A percentile compares a stretch with the other conserved stretches of the same genome.
phyloP scores from a whole-genome alignment of 2,113 vertebrate genomes.

The Cynocephalus volans region DNA sequence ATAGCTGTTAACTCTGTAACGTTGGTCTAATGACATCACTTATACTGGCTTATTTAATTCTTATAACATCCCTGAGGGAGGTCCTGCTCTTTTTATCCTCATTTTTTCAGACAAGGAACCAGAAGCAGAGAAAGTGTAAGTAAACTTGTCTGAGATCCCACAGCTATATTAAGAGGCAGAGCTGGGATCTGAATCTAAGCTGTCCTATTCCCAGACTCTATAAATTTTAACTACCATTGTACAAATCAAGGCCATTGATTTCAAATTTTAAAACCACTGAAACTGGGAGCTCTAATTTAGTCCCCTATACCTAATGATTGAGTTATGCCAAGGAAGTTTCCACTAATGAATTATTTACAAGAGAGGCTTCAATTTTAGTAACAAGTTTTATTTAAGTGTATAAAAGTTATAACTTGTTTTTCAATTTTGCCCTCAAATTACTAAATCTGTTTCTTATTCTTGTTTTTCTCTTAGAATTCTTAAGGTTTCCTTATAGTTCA shows the following conservation, averaged over 20 bases:
- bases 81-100: background rate
- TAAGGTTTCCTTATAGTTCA: constrained; percentile 8
- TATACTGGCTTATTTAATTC: constrained; percentile 46
- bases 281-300: constrained; percentile 43
- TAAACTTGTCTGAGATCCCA: background rate
- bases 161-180: constrained; percentile 18
- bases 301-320: background rate
- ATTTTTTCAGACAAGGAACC: constrained; percentile 57
- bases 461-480: constrained; percentile 35
- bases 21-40: constrained; percentile 4
- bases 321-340: background rate
- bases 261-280: constrained; percentile 42
- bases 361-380: background rate
- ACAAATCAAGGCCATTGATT: constrained; percentile 21
- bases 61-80: background rate
- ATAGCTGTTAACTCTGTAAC: background rate
- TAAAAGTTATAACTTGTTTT: constrained; percentile 18
- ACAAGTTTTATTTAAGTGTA: constrained; percentile 45
- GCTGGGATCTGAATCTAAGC: constrained; percentile 30
- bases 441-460: background rate
- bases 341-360: background rate
- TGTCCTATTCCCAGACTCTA: background rate
- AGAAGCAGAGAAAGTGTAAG: constrained; percentile 38
- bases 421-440: constrained; percentile 10
- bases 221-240: constrained; percentile 17